Conservation (phyloP, 2,797 vertebrate genomes). For the Salmo trutta region DNA sequence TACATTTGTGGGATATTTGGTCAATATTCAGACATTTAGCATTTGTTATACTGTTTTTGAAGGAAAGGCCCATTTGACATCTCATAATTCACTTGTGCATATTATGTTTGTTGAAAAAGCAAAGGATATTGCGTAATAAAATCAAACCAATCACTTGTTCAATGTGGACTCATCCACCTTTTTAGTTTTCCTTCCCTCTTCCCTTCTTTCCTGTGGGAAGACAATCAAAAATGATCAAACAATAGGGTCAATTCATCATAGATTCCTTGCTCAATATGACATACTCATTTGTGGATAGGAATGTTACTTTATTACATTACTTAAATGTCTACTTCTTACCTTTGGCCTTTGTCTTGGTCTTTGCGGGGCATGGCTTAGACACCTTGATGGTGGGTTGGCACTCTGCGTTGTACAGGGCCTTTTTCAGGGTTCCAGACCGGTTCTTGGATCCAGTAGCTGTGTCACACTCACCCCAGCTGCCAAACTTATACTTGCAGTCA, state of each 20-base stretch:
- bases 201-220: constrained; percentile 77
- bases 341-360: constrained; percentile 85
- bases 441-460: constrained; percentile 72
- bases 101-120: background rate
- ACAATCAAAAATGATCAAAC: constrained; percentile 27
- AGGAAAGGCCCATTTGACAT: background rate
- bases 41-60: background rate
- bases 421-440: constrained; percentile 83
- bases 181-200: constrained; percentile 81
- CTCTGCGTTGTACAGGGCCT: constrained; percentile 84
- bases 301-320: background rate
- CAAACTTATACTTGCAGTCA: constrained; percentile 92
- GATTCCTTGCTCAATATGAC: background rate
- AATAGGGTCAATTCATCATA: background rate
- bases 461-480: constrained; percentile 86
- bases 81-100: constrained; percentile 6
- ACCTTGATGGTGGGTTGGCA: constrained; percentile 82
- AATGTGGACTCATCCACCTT: constrained; percentile 5
- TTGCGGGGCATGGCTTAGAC: constrained; percentile 83
- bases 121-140: constrained; percentile 10
- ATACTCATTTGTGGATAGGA: background rate
- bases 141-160: constrained; percentile 8
- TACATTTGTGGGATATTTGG: constrained; percentile 3
- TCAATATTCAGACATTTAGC: background rate
- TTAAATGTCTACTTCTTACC: constrained; percentile 65